Percentiles rank a stretch among this genome's conserved stretches.
phyloP scores from a whole-genome alignment of 2,888 invertebrate species.

The Eilema griseolum region DNA sequence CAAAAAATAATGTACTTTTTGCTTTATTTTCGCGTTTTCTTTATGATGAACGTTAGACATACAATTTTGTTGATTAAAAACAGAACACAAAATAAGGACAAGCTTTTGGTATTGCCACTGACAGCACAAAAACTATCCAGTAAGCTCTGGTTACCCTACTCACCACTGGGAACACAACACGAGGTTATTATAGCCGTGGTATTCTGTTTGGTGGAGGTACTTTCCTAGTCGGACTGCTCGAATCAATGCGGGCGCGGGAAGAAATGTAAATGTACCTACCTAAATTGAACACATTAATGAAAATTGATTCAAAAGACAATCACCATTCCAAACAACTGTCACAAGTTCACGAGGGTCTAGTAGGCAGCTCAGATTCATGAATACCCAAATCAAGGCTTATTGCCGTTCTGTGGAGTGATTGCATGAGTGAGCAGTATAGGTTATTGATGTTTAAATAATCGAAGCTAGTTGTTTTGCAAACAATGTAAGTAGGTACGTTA shows the following conservation, averaged over 20 bases:
- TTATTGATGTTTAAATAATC: conserved; percentile 55
- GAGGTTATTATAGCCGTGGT: too few relatives aligned
- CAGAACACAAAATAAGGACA: too few relatives aligned
- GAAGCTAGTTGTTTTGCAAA: conserved; percentile 28
- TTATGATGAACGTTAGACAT: conserved; percentile 27
- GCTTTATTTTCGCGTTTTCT: conserved; percentile 43
- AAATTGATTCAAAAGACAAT: conserved; percentile 70
- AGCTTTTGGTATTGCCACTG: too few relatives aligned
- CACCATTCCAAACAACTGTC: conserved; percentile 63
- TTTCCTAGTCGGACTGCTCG: too few relatives aligned
- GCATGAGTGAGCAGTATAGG: conserved; percentile 38
- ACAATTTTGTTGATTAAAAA: background rate
- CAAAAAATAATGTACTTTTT: conserved; percentile 52
- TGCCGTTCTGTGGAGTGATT: conserved; percentile 50
- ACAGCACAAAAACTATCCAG: too few relatives aligned
- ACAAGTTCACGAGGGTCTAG: conserved; percentile 34
- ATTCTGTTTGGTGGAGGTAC: too few relatives aligned
- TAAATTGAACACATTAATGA: conserved; percentile 59
- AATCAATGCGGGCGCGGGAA: conserved; percentile 48
- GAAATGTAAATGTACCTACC: conserved; percentile 55
- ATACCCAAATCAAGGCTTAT: conserved; percentile 72
- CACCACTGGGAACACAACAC: too few relatives aligned
- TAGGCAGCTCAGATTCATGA: conserved; percentile 64
- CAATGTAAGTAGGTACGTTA: too few relatives aligned
- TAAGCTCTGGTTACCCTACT: too few relatives aligned